Evolutionary conservation across 2,888 invertebrate species (phyloP).

Genomic region (Argyresthia goedartella): DNA sequence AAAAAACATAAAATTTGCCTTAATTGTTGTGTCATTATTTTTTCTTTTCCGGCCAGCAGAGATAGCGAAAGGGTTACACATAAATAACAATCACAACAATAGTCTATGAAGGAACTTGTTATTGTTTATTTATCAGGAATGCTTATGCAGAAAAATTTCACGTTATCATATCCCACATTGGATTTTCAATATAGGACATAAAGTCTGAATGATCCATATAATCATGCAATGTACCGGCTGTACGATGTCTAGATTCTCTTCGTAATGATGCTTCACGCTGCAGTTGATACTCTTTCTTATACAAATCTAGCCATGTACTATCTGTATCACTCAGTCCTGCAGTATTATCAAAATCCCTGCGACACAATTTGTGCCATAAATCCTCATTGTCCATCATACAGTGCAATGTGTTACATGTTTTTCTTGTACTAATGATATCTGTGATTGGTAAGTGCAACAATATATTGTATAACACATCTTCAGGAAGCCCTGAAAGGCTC

Average conservation of each 20-base stretch:
- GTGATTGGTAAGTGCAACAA: conserved; percentile 29
- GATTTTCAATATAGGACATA: conserved; percentile 46
- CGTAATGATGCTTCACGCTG: conserved; percentile 19
- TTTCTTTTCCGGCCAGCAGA: too few species aligned
- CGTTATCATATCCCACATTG: conserved; percentile 35
- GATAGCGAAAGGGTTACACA: too few species aligned
- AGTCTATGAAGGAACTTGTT: too few species aligned
- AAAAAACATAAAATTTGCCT: too few species aligned
- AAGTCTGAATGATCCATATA: conserved; percentile 45
- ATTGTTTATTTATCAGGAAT: too few species aligned
- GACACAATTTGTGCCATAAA: conserved; percentile 46
- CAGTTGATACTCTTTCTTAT: conserved; percentile 27
- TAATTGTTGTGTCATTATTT: too few species aligned
- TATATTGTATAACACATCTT: conserved; percentile 45
- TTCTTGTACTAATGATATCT: conserved; percentile 36
- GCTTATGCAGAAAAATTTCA: too few species aligned
- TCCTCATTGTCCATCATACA: conserved; percentile 29
- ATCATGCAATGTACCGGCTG: conserved; percentile 37
- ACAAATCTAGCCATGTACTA: conserved; percentile 35
- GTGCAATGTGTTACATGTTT: conserved; percentile 39
- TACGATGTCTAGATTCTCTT: conserved; percentile 10
- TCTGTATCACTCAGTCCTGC: conserved; percentile 7
- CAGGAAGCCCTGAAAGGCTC: conserved; percentile 53
- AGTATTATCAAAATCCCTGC: conserved; percentile 35
- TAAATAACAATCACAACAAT: too few species aligned